A percentile compares a stretch with the other conserved stretches of the same genome.
Evolutionary conservation across 1,140 invertebrate species (phyloP).

Genomic region (Calliphora vicina): DNA sequence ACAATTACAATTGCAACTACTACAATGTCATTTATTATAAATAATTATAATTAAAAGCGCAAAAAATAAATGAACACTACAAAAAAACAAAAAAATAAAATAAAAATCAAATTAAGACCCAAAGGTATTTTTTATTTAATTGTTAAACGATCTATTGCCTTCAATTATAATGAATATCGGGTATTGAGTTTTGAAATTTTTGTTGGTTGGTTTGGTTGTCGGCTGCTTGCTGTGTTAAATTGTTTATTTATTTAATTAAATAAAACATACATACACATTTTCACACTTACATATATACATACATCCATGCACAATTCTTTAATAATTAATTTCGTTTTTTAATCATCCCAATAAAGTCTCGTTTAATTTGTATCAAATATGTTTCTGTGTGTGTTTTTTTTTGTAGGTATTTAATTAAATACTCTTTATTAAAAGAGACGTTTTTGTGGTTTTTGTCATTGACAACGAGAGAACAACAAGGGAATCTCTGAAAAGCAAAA

Average conservation of each 20-base stretch:
- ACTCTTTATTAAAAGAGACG: background rate
- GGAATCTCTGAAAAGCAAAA: no score
- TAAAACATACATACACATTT: no score
- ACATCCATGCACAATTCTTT: background rate
- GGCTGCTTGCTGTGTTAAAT: background rate
- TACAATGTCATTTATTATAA: background rate
- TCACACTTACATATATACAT: background rate
- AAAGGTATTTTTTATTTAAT: background rate
- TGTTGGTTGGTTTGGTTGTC: background rate
- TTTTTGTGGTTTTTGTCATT: background rate
- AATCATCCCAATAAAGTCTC: background rate
- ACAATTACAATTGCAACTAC: background rate
- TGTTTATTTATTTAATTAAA: background rate
- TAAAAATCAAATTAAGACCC: background rate
- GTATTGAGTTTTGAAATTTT: background rate
- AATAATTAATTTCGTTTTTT: background rate
- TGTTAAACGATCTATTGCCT: conserved; percentile 4
- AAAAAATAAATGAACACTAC: background rate
- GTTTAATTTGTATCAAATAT: background rate
- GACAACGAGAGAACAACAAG: no score
- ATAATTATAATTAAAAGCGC: background rate
- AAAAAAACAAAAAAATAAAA: background rate
- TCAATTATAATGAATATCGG: background rate
- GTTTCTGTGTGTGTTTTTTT: no score
- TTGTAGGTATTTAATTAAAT: background rate